Conservation (phyloP, 2,888 invertebrate genomes). For the Athetis lepigone region DNA sequence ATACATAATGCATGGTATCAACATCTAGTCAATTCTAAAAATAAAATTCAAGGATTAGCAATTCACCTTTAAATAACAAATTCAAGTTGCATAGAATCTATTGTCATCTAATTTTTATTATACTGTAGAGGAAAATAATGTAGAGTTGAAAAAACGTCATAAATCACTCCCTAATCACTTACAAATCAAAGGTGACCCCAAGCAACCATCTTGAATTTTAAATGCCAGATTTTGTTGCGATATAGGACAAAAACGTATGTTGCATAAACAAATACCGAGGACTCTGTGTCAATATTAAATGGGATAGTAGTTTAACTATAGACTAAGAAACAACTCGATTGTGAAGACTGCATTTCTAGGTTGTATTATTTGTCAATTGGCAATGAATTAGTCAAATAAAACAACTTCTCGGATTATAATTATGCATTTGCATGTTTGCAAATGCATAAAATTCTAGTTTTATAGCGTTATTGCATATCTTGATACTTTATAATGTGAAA, state of each 20-base stretch:
- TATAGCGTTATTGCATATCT: too few species aligned
- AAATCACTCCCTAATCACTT: neutral
- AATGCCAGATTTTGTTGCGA: constrained; percentile 12
- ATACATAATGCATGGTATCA: constrained; percentile 3
- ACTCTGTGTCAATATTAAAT: neutral
- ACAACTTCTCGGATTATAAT: too few species aligned
- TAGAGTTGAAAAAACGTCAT: neutral
- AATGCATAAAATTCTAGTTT: too few species aligned
- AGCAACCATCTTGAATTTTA: constrained; percentile 28
- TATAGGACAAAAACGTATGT: neutral
- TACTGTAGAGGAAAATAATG: neutral
- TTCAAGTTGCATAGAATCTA: constrained; percentile 5
- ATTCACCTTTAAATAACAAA: constrained; percentile 1
- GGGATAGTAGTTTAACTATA: too few species aligned
- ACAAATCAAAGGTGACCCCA: constrained; percentile 29
- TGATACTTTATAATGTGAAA: too few species aligned
- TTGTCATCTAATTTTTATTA: constrained; percentile 2
- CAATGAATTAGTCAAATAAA: neutral
- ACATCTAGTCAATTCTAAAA: neutral
- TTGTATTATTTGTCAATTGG: neutral
- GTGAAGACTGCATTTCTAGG: too few species aligned
- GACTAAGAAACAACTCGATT: too few species aligned
- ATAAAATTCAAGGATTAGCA: too few species aligned
- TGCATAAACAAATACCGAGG: neutral
- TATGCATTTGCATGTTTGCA: too few species aligned